Percentiles rank a stretch among this genome's conserved stretches.
phyloP scores from a whole-genome alignment of 64 coral and sea anemone species.

The Dendrophyllia cribrosa region DNA sequence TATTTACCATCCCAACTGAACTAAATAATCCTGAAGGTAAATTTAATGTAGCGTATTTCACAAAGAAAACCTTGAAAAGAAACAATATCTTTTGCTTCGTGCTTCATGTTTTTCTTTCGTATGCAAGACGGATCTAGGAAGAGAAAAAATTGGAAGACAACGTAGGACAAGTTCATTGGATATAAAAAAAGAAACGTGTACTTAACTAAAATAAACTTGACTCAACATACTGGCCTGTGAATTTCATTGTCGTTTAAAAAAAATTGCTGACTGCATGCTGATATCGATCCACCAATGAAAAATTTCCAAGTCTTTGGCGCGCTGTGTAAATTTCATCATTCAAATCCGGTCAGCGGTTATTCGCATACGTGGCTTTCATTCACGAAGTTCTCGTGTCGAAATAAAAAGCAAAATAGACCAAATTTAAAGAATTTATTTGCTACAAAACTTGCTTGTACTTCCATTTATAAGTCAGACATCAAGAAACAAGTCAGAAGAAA shows the following conservation, averaged over 20 bases:
- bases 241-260: neutral
- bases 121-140: no score
- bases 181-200: neutral
- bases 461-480: neutral
- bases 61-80: no score
- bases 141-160: no score
- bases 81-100: no score
- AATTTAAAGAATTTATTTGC: neutral
- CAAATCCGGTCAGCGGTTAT: slow-evolving; percentile 22
- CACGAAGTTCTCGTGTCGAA: neutral
- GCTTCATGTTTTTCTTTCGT: no score
- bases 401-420: neutral
- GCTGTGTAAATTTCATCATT: slow-evolving; percentile 30
- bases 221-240: neutral
- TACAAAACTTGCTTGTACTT: neutral
- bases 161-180: no score
- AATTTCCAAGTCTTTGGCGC: neutral
- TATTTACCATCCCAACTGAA: no score
- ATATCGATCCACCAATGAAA: neutral
- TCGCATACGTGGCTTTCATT: slow-evolving; percentile 24
- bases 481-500: neutral
- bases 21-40: no score
- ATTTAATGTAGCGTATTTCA: no score
- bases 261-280: neutral
- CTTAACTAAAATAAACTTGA: neutral